Percentiles rank a stretch among this genome's conserved stretches.
Evolutionary conservation across 2,113 vertebrate species (phyloP).

Genomic region (Hiodon alosoides): DNA sequence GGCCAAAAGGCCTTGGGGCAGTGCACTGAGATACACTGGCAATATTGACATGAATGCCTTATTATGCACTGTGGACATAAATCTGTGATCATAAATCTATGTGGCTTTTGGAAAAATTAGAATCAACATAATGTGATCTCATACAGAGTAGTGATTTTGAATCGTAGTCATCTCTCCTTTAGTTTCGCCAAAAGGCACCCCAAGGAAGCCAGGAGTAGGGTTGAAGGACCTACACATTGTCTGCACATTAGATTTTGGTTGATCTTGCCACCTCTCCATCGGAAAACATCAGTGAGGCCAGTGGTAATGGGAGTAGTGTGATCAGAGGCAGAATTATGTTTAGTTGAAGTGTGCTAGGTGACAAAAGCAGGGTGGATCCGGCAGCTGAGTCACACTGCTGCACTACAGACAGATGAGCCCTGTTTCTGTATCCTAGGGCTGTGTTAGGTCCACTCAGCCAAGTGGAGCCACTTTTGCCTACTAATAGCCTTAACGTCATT

Average conservation of each 20-base stretch:
- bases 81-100: too few species aligned
- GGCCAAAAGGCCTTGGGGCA: too few species aligned
- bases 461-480: not conserved
- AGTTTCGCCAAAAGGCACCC: not conserved
- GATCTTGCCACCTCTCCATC: not conserved
- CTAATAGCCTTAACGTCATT: not conserved
- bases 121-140: too few species aligned
- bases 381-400: not conserved
- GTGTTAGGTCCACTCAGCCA: not conserved
- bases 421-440: too few species aligned
- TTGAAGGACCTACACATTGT: not conserved
- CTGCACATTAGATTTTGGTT: not conserved
- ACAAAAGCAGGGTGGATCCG: not conserved
- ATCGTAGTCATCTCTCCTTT: too few species aligned
- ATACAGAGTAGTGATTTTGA: too few species aligned
- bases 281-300: not conserved
- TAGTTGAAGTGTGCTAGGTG: not conserved
- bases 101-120: too few species aligned
- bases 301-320: conserved; percentile 1
- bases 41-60: too few species aligned
- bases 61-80: too few species aligned
- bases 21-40: too few species aligned
- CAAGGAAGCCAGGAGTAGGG: too few species aligned
- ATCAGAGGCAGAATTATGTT: not conserved
- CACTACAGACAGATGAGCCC: not conserved